phyloP scores from a whole-genome alignment of 2,797 vertebrate genomes.

The Sebastes hubbsi region DNA sequence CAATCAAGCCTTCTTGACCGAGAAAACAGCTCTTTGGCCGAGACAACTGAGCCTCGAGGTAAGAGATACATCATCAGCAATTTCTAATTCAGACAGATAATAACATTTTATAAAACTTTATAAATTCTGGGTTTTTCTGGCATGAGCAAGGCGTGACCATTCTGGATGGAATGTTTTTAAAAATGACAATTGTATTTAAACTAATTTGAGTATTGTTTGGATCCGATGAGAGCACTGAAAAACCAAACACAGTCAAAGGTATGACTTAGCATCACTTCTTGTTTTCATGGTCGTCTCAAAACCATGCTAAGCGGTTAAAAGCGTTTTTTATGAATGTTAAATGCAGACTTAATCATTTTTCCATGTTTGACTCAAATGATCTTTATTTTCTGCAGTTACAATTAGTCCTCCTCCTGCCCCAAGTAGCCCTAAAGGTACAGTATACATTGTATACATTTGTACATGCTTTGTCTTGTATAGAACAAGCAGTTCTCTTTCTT shows the following conservation, averaged over 20 bases:
- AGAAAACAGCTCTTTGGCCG: not conserved
- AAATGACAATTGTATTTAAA: not conserved
- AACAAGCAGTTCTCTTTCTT: not conserved
- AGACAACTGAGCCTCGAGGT: not conserved
- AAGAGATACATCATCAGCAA: not conserved
- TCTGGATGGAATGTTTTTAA: not conserved
- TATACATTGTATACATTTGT: too few species aligned
- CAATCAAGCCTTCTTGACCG: rapidly evolving
- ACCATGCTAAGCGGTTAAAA: not conserved
- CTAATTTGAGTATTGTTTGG: not conserved
- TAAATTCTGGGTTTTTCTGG: not conserved
- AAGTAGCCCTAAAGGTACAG: conserved; percentile 11
- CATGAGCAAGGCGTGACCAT: not conserved
- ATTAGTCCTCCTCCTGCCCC: rapidly evolving
- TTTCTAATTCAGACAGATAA: not conserved
- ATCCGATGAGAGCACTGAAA: not conserved
- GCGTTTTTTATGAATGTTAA: not conserved
- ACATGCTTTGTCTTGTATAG: not conserved
- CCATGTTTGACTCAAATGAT: not conserved
- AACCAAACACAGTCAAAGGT: not conserved
- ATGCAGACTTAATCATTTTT: not conserved
- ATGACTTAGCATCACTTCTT: not conserved
- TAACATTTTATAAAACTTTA: not conserved
- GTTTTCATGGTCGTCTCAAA: not conserved
- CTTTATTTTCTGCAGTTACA: not conserved